Percentiles rank a stretch among this genome's conserved stretches.
Evolutionary conservation across 2,113 vertebrate species (phyloP).

Genomic region (Pteropus alecto): DNA sequence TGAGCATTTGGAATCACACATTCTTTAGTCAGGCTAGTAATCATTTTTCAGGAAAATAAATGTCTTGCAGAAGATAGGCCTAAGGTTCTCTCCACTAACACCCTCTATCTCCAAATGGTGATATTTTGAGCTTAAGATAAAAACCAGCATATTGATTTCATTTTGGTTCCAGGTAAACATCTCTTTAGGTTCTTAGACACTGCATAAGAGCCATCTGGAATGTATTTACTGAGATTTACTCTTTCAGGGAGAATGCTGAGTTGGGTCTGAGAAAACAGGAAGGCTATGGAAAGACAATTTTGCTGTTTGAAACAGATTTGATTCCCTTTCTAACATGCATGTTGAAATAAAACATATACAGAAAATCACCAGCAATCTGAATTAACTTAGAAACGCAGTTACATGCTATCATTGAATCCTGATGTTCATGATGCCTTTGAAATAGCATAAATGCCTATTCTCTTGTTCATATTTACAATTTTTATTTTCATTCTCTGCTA

Average conservation of each 20-base stretch:
- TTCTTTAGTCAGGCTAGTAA: neutral
- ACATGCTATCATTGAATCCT: neutral
- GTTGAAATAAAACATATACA: neutral
- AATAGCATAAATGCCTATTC: neutral
- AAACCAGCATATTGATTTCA: neutral
- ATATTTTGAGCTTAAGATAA: neutral
- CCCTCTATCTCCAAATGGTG: neutral
- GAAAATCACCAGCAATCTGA: neutral
- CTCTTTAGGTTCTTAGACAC: neutral
- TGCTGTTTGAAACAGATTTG: neutral
- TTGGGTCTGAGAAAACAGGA: neutral
- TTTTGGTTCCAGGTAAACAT: neutral
- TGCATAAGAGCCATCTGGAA: neutral
- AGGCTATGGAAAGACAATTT: neutral
- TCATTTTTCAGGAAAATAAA: constrained; percentile 16
- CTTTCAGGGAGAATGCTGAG: neutral
- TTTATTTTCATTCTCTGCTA: neutral
- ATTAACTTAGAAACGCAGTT: neutral
- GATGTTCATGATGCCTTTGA: neutral
- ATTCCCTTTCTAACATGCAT: neutral
- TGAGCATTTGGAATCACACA: neutral
- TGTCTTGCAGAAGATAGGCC: neutral
- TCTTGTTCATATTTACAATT: neutral
- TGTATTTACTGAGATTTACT: neutral
- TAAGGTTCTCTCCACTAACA: neutral